Evolutionary conservation across 2,797 vertebrate genomes (phyloP).

Genomic region (Crenuchus spilurus): DNA sequence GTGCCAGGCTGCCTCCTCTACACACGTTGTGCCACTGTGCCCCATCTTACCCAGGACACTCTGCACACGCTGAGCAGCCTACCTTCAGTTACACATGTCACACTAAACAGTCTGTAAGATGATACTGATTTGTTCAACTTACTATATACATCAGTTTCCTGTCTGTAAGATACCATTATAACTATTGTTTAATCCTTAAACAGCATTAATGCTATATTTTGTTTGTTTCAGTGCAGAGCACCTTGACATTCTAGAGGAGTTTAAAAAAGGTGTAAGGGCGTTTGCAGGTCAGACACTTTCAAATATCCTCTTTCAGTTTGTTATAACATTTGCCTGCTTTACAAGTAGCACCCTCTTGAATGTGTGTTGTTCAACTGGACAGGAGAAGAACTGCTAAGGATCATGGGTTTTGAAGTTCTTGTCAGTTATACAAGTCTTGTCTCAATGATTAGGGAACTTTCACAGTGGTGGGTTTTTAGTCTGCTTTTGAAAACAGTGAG

Average conservation of each 20-base stretch:
- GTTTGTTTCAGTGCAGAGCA: slow-evolving; percentile 84
- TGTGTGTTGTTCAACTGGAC: not conserved
- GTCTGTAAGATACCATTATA: not conserved
- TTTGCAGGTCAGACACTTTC: slow-evolving; percentile 95
- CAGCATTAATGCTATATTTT: no score
- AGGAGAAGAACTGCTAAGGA: no score
- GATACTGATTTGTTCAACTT: not conserved
- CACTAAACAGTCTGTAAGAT: slow-evolving; percentile 86
- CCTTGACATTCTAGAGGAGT: slow-evolving; percentile 90
- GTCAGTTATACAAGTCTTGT: no score
- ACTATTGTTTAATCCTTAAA: no score
- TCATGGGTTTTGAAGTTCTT: no score
- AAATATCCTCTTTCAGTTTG: not conserved
- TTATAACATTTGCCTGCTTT: not conserved
- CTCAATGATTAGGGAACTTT: no score
- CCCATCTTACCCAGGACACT: slow-evolving; percentile 89
- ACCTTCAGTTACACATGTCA: slow-evolving; percentile 85
- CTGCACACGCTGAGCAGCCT: slow-evolving; percentile 78
- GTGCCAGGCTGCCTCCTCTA: slow-evolving; percentile 91
- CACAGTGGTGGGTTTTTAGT: no score
- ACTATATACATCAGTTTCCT: not conserved
- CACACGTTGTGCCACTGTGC: slow-evolving; percentile 86
- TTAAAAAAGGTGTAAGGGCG: slow-evolving; percentile 87
- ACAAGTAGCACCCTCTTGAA: no score
- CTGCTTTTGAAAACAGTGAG: no score